Evolutionary conservation across 2,888 invertebrate species (phyloP).

Genomic region (Cryptocheilus praepositus): DNA sequence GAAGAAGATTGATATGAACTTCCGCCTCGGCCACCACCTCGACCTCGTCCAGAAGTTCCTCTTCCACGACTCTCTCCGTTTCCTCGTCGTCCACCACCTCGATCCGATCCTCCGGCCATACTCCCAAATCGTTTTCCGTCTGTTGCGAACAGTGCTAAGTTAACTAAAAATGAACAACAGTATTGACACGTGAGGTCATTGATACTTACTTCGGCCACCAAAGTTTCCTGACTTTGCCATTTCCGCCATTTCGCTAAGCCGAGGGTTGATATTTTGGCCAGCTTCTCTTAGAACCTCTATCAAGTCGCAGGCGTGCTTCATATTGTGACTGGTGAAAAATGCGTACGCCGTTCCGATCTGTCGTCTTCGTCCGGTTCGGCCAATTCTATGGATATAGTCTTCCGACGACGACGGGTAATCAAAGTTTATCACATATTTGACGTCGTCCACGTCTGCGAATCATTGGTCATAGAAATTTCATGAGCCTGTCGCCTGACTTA

Average conservation of each 20-base stretch:
- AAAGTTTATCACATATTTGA: slow-evolving; percentile 96
- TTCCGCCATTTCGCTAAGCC: slow-evolving; percentile 85
- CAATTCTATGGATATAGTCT: slow-evolving; percentile 96
- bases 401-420: slow-evolving; percentile 97
- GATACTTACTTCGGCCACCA: slow-evolving; percentile 60
- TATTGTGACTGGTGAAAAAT: slow-evolving; percentile 93
- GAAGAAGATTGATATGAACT: slow-evolving; percentile 57
- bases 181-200: background rate
- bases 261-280: slow-evolving; percentile 90
- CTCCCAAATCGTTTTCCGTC: slow-evolving; percentile 59
- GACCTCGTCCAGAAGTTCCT: slow-evolving; percentile 24
- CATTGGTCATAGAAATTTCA: slow-evolving; percentile 40
- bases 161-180: background rate
- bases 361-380: slow-evolving; percentile 91
- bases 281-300: slow-evolving; percentile 93
- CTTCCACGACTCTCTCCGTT: slow-evolving; percentile 51
- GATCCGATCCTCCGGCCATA: slow-evolving; percentile 36
- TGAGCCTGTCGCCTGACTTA: no score
- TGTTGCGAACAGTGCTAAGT: slow-evolving; percentile 24
- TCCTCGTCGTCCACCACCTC: slow-evolving; percentile 50
- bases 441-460: slow-evolving; percentile 93
- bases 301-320: slow-evolving; percentile 90
- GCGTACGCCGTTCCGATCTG: slow-evolving; percentile 95
- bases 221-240: slow-evolving; percentile 68
- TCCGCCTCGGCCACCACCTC: slow-evolving; percentile 46